phyloP scores from a whole-genome alignment of 2,113 vertebrate species.

The Myrmophylax atrothorax region DNA sequence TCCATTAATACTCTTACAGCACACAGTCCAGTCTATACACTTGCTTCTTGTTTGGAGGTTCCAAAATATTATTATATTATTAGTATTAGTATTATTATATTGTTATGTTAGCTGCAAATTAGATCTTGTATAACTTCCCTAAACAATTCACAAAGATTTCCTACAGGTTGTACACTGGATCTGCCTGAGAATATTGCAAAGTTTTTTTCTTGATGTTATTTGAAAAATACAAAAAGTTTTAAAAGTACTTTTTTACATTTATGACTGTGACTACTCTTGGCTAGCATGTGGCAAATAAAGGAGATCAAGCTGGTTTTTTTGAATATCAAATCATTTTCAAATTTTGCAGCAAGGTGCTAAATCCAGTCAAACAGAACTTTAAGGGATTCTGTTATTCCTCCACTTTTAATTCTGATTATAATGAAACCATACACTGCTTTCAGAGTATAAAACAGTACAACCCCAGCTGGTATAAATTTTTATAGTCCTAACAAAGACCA shows the following conservation, averaged over 20 bases:
- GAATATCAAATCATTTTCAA: background rate
- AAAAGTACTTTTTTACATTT: background rate
- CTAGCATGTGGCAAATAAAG: background rate
- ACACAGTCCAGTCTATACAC: background rate
- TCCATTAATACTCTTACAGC: background rate
- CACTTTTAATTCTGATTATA: background rate
- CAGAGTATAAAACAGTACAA: background rate
- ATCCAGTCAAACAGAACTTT: background rate
- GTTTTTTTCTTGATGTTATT: background rate
- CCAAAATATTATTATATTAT: too few relatives aligned
- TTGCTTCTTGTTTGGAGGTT: background rate
- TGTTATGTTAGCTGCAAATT: background rate
- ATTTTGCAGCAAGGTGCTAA: background rate
- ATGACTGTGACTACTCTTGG: background rate
- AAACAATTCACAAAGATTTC: background rate
- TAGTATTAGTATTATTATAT: too few relatives aligned
- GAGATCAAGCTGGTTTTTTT: background rate
- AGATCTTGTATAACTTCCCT: background rate
- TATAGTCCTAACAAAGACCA: background rate
- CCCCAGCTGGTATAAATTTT: constrained; percentile 24
- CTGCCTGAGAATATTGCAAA: background rate
- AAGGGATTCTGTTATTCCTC: background rate
- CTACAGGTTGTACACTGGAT: background rate
- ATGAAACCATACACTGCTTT: background rate
- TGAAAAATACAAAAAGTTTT: background rate